A percentile compares a stretch with the other conserved stretches of the same genome.
Conservation (phyloP, 2,888 invertebrate genomes). For the Drosophila acutilabella region DNA sequence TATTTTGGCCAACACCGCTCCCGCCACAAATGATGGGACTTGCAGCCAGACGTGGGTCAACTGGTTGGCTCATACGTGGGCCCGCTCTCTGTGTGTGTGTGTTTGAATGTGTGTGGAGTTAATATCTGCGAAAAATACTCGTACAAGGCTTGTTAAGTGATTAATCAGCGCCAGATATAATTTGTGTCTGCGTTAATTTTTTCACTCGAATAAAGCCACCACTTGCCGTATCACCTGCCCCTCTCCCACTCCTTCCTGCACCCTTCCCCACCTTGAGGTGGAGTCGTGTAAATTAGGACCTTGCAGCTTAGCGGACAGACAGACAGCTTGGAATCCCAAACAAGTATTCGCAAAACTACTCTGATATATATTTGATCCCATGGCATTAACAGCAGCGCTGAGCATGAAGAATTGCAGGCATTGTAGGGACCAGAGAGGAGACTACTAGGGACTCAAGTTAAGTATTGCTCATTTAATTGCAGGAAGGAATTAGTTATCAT, state of each 20-base stretch:
- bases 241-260: not conserved
- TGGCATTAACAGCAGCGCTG: slow-evolving; percentile 14
- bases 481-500: slow-evolving; percentile 43
- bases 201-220: slow-evolving; percentile 76
- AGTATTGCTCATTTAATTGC: slow-evolving; percentile 45
- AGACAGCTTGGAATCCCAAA: slow-evolving; percentile 8
- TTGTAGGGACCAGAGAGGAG: not conserved
- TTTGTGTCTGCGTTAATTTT: slow-evolving; percentile 83
- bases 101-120: slow-evolving; percentile 67
- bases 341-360: slow-evolving; percentile 43
- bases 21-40: slow-evolving; percentile 1
- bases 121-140: slow-evolving; percentile 79
- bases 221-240: slow-evolving; percentile 3
- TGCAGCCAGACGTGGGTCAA: slow-evolving; percentile 44
- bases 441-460: slow-evolving; percentile 19
- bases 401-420: slow-evolving; percentile 2
- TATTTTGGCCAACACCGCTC: slow-evolving; percentile 52
- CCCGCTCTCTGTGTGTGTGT: not conserved
- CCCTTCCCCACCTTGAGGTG: slow-evolving; percentile 9
- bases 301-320: slow-evolving; percentile 59
- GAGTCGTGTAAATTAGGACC: slow-evolving; percentile 74
- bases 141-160: slow-evolving; percentile 84
- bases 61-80: slow-evolving; percentile 39
- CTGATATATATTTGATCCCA: slow-evolving; percentile 41
- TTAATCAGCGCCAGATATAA: slow-evolving; percentile 85